Evolutionary conservation across 2,113 vertebrate genomes (phyloP).

Genomic region (Strigops habroptila): DNA sequence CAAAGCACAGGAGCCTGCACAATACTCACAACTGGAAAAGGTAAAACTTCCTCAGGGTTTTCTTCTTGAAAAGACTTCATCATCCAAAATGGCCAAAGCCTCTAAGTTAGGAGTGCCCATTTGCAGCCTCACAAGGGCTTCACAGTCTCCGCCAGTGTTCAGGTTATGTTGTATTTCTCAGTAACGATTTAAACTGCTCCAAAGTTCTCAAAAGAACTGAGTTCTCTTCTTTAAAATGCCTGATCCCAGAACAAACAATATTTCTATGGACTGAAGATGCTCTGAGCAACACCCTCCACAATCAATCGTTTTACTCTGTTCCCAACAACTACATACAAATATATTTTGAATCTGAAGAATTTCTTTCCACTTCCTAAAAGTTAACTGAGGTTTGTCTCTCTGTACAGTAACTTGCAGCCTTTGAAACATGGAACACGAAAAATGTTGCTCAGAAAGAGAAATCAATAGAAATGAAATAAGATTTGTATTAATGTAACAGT

Average conservation of each 20-base stretch:
- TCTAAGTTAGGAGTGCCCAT: neutral
- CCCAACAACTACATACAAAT: fast-evolving
- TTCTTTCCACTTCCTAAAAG: neutral
- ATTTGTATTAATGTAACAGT: neutral
- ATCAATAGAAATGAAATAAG: neutral
- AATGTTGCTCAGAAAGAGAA: neutral
- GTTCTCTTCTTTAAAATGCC: fast-evolving
- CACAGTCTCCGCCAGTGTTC: fast-evolving
- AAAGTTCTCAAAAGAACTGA: fast-evolving
- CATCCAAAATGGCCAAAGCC: neutral
- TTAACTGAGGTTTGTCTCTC: neutral
- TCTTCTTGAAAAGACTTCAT: neutral
- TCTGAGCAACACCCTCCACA: neutral
- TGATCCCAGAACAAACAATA: neutral
- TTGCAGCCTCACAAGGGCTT: neutral
- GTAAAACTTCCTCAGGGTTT: neutral
- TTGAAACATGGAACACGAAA: neutral
- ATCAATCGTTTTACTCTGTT: neutral
- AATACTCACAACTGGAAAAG: neutral
- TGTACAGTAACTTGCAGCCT: neutral
- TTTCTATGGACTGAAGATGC: neutral
- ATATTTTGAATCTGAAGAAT: fast-evolving
- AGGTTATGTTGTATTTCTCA: fast-evolving
- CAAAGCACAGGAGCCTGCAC: neutral
- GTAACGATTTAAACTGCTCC: no score